Conservation (phyloP, 1,140 invertebrate species). For the Trissolcus basalis region DNA sequence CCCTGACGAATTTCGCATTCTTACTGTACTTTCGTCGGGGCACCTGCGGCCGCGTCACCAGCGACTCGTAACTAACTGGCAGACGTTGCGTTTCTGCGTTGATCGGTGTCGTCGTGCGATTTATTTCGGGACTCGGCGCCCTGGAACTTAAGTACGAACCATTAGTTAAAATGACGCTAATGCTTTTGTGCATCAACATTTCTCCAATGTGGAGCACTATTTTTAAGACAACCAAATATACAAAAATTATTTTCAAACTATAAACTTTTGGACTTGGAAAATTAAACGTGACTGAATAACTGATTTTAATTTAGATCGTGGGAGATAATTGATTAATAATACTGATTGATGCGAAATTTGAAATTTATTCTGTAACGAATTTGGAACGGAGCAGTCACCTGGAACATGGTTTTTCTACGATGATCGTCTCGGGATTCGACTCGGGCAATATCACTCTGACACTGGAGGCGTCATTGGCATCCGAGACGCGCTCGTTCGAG, state of each 20-base stretch:
- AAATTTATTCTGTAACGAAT: too few species aligned
- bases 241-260: too few species aligned
- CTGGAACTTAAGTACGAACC: slow-evolving; percentile 15
- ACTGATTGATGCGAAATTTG: too few species aligned
- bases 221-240: too few species aligned
- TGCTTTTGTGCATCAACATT: too few species aligned
- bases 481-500: slow-evolving; percentile 4
- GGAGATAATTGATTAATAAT: too few species aligned
- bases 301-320: too few species aligned
- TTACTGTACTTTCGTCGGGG: slow-evolving; percentile 65
- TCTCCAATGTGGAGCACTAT: too few species aligned
- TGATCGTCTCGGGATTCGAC: slow-evolving; percentile 23
- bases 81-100: slow-evolving; percentile 57
- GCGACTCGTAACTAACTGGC: slow-evolving; percentile 58
- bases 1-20: slow-evolving; percentile 65
- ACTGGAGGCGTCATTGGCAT: slow-evolving; percentile 12
- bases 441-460: slow-evolving; percentile 24
- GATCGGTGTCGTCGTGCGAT: slow-evolving; percentile 60
- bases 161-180: too few species aligned
- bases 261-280: too few species aligned
- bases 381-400: slow-evolving; percentile 24
- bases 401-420: slow-evolving; percentile 43
- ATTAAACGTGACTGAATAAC: too few species aligned
- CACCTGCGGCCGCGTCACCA: slow-evolving; percentile 45
- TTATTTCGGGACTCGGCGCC: slow-evolving; percentile 55